These are phyloP conservation scores for Syngnathus typhle DNA, from an alignment of 2,113 vertebrate genomes.

Conservation along the genomic window DNA sequence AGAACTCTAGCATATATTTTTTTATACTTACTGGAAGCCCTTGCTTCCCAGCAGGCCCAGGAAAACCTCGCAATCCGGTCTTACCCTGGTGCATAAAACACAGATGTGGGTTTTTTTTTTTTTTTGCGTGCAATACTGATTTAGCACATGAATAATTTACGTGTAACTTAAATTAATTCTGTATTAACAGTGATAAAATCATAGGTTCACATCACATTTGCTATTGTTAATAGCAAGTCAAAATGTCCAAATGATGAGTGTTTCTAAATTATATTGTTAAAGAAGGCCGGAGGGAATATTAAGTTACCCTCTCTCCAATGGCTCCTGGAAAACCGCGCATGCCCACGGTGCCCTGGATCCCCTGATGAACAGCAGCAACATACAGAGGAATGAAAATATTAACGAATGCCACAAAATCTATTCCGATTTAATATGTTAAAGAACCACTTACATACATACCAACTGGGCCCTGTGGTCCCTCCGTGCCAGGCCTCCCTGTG, in stretches of 20 bases:
- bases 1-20: background rate
- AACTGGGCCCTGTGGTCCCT: conserved; percentile 80
- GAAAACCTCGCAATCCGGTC: conserved; percentile 68
- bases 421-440: conserved; percentile 23
- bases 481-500: conserved; percentile 74
- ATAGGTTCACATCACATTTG: background rate
- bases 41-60: conserved; percentile 69
- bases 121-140: background rate
- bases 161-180: background rate
- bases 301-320: conserved; percentile 73
- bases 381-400: background rate
- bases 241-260: background rate
- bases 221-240: too few relatives aligned
- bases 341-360: conserved; percentile 71
- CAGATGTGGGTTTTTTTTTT: background rate
- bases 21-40: conserved; percentile 71
- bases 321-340: conserved; percentile 71
- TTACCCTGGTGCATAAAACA: conserved; percentile 68
- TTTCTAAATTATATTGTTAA: background rate
- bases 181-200: background rate
- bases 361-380: conserved; percentile 57
- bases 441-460: conserved; percentile 82
- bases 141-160: background rate
- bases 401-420: background rate
- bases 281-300: background rate